Base-by-base conservation (phyloP, 2,888 invertebrate species). In the Euzophera pinguis region DNA sequence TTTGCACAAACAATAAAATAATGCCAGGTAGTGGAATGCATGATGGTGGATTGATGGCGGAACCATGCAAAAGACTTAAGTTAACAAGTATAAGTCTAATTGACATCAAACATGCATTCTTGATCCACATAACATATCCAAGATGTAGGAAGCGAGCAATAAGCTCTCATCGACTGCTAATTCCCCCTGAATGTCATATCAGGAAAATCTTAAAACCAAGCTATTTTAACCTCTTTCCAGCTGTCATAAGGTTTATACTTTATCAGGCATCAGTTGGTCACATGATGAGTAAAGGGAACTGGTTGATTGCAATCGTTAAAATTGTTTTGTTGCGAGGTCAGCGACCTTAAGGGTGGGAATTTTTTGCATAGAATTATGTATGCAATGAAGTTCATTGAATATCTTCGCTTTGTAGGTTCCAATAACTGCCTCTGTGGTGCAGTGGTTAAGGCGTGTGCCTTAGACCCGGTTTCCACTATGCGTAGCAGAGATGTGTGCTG, bases 291-390 rank as follows among this genome's bases (percentile, higher is more conserved):
- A 47, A 35, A 27, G 48, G 38, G 32, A 45, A 45, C 45, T 48
- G 37, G 38, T 27, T 48, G 37, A 48, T 48, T 48, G 38, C 37
- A 22, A 48, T 48, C 48, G 37, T 38, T 38, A 48, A 48, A 38
- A 48, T 47, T 47, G 47, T 48, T 48, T 38, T 27, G 37, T 37
- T 48, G 37, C 37, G 8, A 16, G 45, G 12, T 38, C 48, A 12
- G 48, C 38, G 38, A 37, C 48, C 38, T 13, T 9, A 22, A 9
- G 22, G 47, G 22, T 22, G 22, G 22, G 22, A 22, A 22, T 22
- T 22, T 3, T 22, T 22, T 22, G 22, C 22, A 22, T 22, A 5
- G 22, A 22, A 3, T 22, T 22, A 22, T 3, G 22, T 22, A 22
- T 22, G 2, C 5, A 22, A 22, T 22, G 22, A 22, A 22, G 22